Percentiles rank a stretch among this genome's conserved stretches.
phyloP scores from a whole-genome alignment of 2,888 invertebrate species.

The Calliopum simillimum region DNA sequence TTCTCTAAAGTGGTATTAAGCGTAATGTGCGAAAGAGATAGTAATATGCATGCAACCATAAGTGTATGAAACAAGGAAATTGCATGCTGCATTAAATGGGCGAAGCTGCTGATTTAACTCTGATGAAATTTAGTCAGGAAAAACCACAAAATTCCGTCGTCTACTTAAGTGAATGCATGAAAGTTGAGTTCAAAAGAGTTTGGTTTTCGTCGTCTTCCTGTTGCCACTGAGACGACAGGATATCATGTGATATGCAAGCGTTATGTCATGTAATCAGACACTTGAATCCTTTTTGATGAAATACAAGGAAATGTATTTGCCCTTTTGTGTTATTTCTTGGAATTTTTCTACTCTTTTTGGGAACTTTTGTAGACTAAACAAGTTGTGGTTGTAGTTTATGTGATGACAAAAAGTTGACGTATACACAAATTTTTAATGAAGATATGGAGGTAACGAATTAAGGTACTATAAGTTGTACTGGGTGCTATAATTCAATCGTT shows the following conservation, averaged over 20 bases:
- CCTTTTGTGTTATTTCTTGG: background rate
- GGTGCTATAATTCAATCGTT: too few species aligned
- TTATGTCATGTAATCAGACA: conserved; percentile 31
- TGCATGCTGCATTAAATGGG: too few species aligned
- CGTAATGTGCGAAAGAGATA: conserved; percentile 23
- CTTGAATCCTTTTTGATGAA: conserved; percentile 34
- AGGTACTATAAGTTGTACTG: too few species aligned
- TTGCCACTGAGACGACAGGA: conserved; percentile 7
- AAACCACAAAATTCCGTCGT: conserved; percentile 26
- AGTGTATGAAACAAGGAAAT: background rate
- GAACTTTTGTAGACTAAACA: conserved; percentile 9
- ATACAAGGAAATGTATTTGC: conserved; percentile 5
- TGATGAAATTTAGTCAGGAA: conserved; percentile 17
- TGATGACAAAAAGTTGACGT: conserved; percentile 12
- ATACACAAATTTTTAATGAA: conserved; percentile 30
- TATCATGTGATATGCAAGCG: conserved; percentile 33
- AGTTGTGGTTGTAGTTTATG: background rate
- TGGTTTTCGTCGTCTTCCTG: background rate
- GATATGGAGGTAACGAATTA: background rate
- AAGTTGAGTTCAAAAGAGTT: conserved; percentile 12
- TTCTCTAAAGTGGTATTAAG: conserved; percentile 41
- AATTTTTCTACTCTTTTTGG: background rate
- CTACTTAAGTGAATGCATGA: conserved; percentile 21
- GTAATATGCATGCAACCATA: background rate
- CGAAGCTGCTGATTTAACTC: too few species aligned